Conservation (phyloP, 2,113 vertebrate species). For the Sinocyclocheilus rhinocerous region DNA sequence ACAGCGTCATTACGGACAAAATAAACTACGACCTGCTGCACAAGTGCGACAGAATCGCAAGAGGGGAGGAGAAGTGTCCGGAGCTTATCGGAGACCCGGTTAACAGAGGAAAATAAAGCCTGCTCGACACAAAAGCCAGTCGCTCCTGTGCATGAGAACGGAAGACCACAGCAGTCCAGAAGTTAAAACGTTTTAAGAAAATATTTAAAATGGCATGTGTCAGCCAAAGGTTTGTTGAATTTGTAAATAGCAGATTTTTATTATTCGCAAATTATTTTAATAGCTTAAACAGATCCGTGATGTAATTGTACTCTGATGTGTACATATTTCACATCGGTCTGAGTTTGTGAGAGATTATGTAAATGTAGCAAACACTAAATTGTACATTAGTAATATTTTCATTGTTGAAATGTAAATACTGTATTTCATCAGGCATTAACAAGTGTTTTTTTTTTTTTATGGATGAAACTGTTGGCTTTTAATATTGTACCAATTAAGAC, state of each 20-base stretch:
- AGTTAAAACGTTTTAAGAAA: slow-evolving; percentile 63
- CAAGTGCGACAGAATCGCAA: slow-evolving; percentile 88
- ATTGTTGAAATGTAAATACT: slow-evolving; percentile 67
- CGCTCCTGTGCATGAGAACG: slow-evolving; percentile 65
- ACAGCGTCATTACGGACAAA: slow-evolving; percentile 91
- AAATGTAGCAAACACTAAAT: slow-evolving; percentile 66
- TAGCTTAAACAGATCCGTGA: slow-evolving; percentile 75
- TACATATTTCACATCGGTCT: slow-evolving; percentile 74
- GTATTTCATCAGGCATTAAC: slow-evolving; percentile 63
- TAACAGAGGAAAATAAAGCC: slow-evolving; percentile 80
- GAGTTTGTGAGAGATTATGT: slow-evolving; percentile 65
- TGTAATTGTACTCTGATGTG: slow-evolving; percentile 71
- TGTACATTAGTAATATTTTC: slow-evolving; percentile 72
- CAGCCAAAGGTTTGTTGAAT: slow-evolving; percentile 78
- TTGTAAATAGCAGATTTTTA: slow-evolving; percentile 96
- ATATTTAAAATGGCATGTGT: slow-evolving; percentile 64
- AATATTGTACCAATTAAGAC: slow-evolving; percentile 52
- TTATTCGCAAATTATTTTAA: slow-evolving; percentile 93
- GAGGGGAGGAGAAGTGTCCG: slow-evolving; percentile 85
- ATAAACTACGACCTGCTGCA: slow-evolving; percentile 92
- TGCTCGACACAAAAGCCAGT: slow-evolving; percentile 40
- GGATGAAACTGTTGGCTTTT: slow-evolving; percentile 44
- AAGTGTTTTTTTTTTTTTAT: slow-evolving; percentile 48
- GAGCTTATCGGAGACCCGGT: slow-evolving; percentile 87
- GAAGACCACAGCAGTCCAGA: slow-evolving; percentile 77